Evolutionary conservation across 2,113 vertebrate genomes (phyloP), one percentile per base, ranked within the genome.

Genomic region (Thalassoma bifasciatum): DNA sequence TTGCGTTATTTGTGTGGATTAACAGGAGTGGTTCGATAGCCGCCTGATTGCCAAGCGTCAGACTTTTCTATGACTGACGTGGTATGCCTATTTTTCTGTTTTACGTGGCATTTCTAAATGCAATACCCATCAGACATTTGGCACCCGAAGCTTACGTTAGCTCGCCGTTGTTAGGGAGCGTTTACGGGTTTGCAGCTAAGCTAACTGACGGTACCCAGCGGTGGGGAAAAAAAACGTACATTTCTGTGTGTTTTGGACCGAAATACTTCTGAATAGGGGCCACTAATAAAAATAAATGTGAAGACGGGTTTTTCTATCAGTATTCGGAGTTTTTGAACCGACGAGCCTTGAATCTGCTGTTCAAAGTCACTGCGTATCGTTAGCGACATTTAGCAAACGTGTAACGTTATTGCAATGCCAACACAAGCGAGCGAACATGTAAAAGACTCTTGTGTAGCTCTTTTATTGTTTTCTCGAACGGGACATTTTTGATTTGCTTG

Each of bases 331-430:
- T 40, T 56, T 14, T 1, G 8, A 6, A 49, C 0, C 12, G n/a
- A 8, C 46, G 19, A n/a, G 19, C 8, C 16, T 13, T 10, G 23
- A 22, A 47, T 1, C 7, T 22, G 44, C 23, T 51, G 1, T 64
- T 10, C 4, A 56, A n/a, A 16, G 34, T 63, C 56, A n/a, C 50
- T 66, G 78, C 69, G 71, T 68, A 65, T 72, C 44, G 71, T 19
- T 75, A 83, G 75, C 74, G 52, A 10, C 61, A 30, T 66, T 76
- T 51, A 77, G 83, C 72, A 82, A 71, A 78, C 75, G 72, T 78
- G 72, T 77, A 78, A 60, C 44, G 14, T 52, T 72, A 34, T 11
- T 58, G 23, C 63, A 36, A 42, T 66, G 63, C 75, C 22, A 50
- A 51, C 40, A 10, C 34, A 10, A 30, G 51, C 12, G 16, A 59